Base-by-base conservation (phyloP, 2,113 vertebrate species). In the Phyllopteryx taeniolatus region DNA sequence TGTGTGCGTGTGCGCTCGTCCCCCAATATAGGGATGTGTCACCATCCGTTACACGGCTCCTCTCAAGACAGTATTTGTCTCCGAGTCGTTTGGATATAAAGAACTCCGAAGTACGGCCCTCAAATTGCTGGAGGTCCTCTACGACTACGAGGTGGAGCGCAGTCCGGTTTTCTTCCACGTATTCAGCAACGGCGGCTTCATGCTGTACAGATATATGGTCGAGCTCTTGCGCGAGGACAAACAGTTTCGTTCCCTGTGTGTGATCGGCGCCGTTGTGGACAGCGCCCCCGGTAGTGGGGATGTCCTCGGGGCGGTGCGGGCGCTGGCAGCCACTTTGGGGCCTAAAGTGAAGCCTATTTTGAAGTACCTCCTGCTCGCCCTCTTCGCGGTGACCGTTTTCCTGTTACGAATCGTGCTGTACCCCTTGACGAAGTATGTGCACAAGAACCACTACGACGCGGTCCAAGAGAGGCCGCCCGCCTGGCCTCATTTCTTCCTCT, bases 401-500 rank as follows among this genome's bases (percentile, higher is more conserved):
- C 77, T 95, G 46, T 74, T 97, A 80, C 89, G 94, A 43, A 47
- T 96, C 7, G 63, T 98, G 60, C 85, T 99, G 4, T 94, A 97
- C 72, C 95, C 96, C 0, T 2, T 97, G 86, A 96, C 95, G 0
- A 94, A 94, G 79, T 92, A 94, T 84, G 67, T 97, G 73, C 95
- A 98, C 56, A 90, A 94, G 84, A 95, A 91, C 90, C 95, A 96
- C 67, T 99, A 96, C 0, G 95, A 98, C 0, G 93, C 91, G 3
- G 91, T 98, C 79, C 89, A 89, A 85, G 84, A 90, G 0, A 77
- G 88, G 0, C 93, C 94, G 1, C 95, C 95, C 0, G 66, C 87
- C 74, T 99, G 98, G 97, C 97, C 97, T 0, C 96, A 99, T 85
- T 93, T 98, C 71, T 96, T 93, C 87, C 93, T 99, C 27, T 99